These are phyloP conservation scores for Athrips mouffetella DNA, from an alignment of 2,888 invertebrate genomes.

Conservation along the genomic window DNA sequence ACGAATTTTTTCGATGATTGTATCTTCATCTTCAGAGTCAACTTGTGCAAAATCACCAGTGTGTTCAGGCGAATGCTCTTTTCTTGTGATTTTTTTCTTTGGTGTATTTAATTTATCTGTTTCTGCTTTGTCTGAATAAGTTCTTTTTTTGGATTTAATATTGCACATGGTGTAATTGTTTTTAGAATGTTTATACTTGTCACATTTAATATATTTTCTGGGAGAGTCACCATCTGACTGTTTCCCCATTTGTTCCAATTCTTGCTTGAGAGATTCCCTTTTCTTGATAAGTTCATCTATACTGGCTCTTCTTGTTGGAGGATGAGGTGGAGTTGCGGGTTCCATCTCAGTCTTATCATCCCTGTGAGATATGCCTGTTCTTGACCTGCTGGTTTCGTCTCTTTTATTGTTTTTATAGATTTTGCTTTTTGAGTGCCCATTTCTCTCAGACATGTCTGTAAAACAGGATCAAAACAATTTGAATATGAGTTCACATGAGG, in stretches of 20 bases:
- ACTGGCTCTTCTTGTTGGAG: conserved; percentile 40
- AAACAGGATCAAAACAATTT: conserved; percentile 16
- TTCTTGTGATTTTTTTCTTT: conserved; percentile 26
- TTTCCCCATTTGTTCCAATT: conserved; percentile 50
- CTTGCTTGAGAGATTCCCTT: conserved; percentile 53
- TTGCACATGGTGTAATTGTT: conserved; percentile 16
- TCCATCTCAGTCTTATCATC: conserved; percentile 29
- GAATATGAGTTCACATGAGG: conserved; percentile 13
- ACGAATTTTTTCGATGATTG: conserved; percentile 91
- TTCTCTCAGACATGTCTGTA: conserved; percentile 47
- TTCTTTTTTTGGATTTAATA: conserved; percentile 26
- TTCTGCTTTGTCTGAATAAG: not conserved
- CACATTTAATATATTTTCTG: conserved; percentile 22
- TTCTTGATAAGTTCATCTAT: conserved; percentile 59
- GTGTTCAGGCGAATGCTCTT: conserved; percentile 62
- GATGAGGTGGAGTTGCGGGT: conserved; percentile 63
- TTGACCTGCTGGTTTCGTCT: conserved; percentile 38
- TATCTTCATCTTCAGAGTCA: conserved; percentile 91
- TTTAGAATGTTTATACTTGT: conserved; percentile 35
- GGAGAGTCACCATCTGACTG: conserved; percentile 31
- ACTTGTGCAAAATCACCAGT: conserved; percentile 80
- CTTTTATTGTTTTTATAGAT: conserved; percentile 38
- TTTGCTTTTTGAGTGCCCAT: conserved; percentile 40
- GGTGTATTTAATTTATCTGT: not conserved
- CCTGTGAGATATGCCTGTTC: conserved; percentile 28